phyloP scores from a whole-genome alignment of 2,113 vertebrate genomes.

The Ariopsis seemanni region DNA sequence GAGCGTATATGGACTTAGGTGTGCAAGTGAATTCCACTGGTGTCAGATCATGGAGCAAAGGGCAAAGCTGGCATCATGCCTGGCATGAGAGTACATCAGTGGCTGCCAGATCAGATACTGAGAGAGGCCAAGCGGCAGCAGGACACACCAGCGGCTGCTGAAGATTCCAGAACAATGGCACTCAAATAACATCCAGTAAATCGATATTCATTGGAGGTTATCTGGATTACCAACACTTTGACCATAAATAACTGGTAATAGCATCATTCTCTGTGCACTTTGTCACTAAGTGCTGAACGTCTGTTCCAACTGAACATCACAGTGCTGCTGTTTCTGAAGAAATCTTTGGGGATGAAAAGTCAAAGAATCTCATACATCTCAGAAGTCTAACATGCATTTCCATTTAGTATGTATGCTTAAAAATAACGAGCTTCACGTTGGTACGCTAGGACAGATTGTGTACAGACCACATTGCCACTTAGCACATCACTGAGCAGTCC shows the following conservation, averaged over 20 bases:
- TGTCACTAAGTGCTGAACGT: not conserved
- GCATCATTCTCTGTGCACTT: not conserved
- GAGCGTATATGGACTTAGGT: not conserved
- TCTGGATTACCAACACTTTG: not conserved
- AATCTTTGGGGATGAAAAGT: too few species aligned
- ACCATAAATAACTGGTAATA: not conserved
- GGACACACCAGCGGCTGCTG: not conserved
- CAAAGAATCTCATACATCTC: not conserved
- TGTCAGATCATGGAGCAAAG: conserved; percentile 8
- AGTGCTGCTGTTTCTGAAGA: not conserved
- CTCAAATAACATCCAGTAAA: conserved; percentile 1
- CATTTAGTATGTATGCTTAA: not conserved
- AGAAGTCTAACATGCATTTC: not conserved
- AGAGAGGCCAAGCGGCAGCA: not conserved
- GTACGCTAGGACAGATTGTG: too few species aligned
- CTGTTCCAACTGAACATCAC: not conserved
- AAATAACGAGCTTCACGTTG: too few species aligned
- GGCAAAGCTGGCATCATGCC: not conserved
- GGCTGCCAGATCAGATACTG: conserved; percentile 26
- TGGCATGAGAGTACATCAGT: not conserved
- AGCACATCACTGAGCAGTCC: too few species aligned
- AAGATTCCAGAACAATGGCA: not conserved
- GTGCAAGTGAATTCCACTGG: too few species aligned
- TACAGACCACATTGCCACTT: too few species aligned
- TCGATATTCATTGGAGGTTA: conserved; percentile 3